Conservation (phyloP, 2,797 vertebrate species). For the Coranthus polyacanthus region DNA sequence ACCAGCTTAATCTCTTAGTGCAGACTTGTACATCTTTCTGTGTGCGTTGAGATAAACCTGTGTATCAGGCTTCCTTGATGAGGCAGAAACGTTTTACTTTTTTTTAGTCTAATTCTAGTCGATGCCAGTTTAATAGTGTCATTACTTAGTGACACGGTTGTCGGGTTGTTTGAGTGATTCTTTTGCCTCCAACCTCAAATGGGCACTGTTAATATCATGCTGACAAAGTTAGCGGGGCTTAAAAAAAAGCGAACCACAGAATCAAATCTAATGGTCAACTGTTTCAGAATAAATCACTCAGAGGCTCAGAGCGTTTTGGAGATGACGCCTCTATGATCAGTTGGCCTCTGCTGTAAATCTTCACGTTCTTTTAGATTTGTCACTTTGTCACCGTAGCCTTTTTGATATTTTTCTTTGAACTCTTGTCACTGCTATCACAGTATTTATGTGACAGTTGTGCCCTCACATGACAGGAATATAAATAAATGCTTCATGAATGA, state of each 20-base stretch:
- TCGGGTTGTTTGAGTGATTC: background rate
- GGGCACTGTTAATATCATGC: background rate
- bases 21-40: background rate
- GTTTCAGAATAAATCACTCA: constrained; percentile 30
- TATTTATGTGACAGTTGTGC: constrained; percentile 28
- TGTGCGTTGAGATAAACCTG: background rate
- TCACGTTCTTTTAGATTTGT: constrained; percentile 35
- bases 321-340: constrained; percentile 23
- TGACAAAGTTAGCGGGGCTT: background rate
- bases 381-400: constrained; percentile 30
- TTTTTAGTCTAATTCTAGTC: background rate
- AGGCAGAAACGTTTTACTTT: background rate
- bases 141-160: background rate
- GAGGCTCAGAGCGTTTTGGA: constrained; percentile 35
- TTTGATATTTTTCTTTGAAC: constrained; percentile 34
- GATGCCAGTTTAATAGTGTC: background rate
- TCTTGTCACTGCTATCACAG: constrained; percentile 14
- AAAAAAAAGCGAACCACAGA: constrained; percentile 6
- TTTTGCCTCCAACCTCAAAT: constrained; percentile 5
- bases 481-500: constrained; percentile 35
- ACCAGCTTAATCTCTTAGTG: too few species aligned
- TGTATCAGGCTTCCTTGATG: background rate
- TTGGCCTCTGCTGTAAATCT: constrained; percentile 34
- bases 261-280: constrained; percentile 24
- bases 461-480: constrained; percentile 20